Evolutionary conservation across 2,113 vertebrate species (phyloP), one percentile per base, ranked within the genome.

Genomic region (Scortum barcoo): DNA sequence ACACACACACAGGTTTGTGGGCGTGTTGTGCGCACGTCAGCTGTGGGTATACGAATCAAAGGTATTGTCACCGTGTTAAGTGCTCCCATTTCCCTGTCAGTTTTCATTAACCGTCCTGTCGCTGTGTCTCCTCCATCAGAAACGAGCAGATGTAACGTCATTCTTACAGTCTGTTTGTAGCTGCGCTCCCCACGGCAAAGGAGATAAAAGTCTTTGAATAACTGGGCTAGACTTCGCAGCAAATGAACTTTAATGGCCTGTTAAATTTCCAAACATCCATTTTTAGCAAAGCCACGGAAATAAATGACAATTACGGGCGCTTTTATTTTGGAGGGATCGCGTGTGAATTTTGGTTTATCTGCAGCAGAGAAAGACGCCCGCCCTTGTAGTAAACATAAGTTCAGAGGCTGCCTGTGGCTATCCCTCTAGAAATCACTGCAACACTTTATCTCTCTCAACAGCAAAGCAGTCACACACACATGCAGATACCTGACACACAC

Each of bases 361-460:
- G 75, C 85, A 24, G 86, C 80, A 82, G 77, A 87, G 81, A 60
- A 84, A 87, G 80, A 68, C 12, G 30, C 77, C 38, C 13, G 72
- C 44, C 65, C 54, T 76, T 16, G 68, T 89, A 76, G 83, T 88
- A 84, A 87, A 87, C 80, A 74, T 6, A 81, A 76, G 87, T 88
- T 89, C 80, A 87, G 73, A 86, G 80, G 76, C 76, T 54, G 82
- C 89, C 84, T 80, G 87, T 85, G 78, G 78, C 76, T 72, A 62
- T 87, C 74, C 85, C 85, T 72, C 85, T 54, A 84, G 89, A 91
- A 87, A 89, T 92, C 90, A 90, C 91, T 79, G 91, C 91, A 87
- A 91, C 88, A 88, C 79, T 91, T 88, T 80, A 83, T 92, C 84
- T 86, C 84, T 67, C 71, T 80, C 70, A 85, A 54, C 86, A 81